Evolutionary conservation across 1,140 invertebrate genomes (phyloP).

Genomic region (Lepidotrigona ventralis): DNA sequence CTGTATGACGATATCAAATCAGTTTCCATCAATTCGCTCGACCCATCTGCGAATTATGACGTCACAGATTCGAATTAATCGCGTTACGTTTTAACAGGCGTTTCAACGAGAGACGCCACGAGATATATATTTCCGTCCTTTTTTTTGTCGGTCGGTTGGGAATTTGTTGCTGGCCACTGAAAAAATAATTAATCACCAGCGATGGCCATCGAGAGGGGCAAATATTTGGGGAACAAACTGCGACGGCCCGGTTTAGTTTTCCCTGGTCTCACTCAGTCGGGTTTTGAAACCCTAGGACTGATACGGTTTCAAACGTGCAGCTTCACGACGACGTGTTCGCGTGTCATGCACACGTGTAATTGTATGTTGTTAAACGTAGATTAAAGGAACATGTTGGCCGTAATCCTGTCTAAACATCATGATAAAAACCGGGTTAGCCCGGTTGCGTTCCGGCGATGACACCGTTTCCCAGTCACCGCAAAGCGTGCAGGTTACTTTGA

Average conservation of each 20-base stretch:
- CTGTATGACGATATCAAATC: not conserved
- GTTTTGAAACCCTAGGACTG: not conserved
- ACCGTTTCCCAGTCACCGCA: not conserved
- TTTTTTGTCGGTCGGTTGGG: too few species aligned
- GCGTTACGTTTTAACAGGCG: not conserved
- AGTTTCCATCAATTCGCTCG: not conserved
- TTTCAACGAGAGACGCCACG: not conserved
- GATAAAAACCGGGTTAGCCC: constrained; percentile 3
- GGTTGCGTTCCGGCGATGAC: not conserved
- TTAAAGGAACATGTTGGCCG: not conserved
- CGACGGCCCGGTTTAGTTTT: not conserved
- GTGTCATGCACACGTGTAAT: not conserved
- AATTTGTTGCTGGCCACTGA: not conserved
- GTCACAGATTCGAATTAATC: not conserved
- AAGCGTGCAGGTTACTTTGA: constrained; percentile 1
- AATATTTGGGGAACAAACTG: constrained; percentile 12
- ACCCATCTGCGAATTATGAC: not conserved
- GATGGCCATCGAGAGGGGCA: not conserved
- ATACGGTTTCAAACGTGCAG: not conserved
- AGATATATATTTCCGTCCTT: too few species aligned
- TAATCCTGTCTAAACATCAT: not conserved
- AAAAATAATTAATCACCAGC: constrained; percentile 13
- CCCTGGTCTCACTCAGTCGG: not conserved
- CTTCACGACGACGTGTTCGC: not conserved
- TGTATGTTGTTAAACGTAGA: not conserved